These are phyloP conservation scores for Onychorhynchus coronatus DNA, from an alignment of 2,113 vertebrate genomes.

Conservation along the genomic window DNA sequence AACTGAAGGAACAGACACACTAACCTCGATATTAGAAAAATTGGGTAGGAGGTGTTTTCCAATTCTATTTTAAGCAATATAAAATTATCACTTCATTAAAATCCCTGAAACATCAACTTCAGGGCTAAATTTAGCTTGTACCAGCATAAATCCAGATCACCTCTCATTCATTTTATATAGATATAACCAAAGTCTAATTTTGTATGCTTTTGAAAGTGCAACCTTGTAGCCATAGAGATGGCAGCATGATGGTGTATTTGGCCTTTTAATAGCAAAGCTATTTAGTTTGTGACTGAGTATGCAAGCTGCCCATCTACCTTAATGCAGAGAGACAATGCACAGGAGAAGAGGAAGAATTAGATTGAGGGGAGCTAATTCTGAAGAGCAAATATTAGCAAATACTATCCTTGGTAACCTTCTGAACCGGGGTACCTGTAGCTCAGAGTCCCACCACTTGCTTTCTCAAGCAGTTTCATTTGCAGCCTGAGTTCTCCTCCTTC, in stretches of 20 bases:
- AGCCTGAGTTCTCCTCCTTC: neutral
- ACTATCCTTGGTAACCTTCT: neutral
- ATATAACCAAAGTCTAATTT: neutral
- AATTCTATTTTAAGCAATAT: constrained; percentile 24
- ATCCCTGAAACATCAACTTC: neutral
- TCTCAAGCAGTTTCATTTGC: neutral
- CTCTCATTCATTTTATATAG: neutral
- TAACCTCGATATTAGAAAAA: constrained; percentile 10
- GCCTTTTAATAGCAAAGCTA: constrained; percentile 8
- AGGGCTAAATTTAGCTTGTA: neutral
- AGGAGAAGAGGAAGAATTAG: neutral
- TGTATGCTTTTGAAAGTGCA: neutral
- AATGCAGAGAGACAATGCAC: neutral
- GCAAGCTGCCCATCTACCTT: neutral
- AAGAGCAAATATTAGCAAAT: neutral
- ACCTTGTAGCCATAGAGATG: neutral
- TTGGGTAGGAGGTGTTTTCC: neutral
- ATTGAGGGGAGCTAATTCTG: neutral
- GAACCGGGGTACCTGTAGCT: too few relatives aligned
- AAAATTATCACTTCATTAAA: constrained; percentile 28
- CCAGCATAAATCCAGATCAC: neutral
- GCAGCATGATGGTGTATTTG: neutral
- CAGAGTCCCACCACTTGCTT: neutral
- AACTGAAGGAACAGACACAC: neutral
- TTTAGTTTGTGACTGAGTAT: neutral